Evolutionary conservation across 2,888 invertebrate genomes (phyloP).

Genomic region (Amphimallon solstitiale): DNA sequence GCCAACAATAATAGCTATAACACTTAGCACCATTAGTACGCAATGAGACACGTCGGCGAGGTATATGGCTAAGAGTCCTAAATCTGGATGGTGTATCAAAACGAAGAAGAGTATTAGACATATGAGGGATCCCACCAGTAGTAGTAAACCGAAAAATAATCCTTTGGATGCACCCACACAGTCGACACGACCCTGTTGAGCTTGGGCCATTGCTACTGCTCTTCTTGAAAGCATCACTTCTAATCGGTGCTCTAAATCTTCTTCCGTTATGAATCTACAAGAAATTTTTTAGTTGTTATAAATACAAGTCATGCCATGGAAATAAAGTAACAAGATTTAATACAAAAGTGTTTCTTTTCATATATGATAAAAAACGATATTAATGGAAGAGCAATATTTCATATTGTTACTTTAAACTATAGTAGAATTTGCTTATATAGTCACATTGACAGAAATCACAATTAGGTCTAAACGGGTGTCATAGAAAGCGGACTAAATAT

Average conservation of each 20-base stretch:
- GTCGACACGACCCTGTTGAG: slow-evolving; percentile 86
- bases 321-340: too few relatives aligned
- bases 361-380: too few relatives aligned
- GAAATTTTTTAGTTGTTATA: neutral
- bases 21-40: slow-evolving; percentile 85
- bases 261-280: slow-evolving; percentile 74
- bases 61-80: slow-evolving; percentile 87
- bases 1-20: slow-evolving; percentile 89
- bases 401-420: too few relatives aligned
- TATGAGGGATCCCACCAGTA: slow-evolving; percentile 90
- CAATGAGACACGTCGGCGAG: slow-evolving; percentile 92
- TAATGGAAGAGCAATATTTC: too few relatives aligned
- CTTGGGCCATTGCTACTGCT: slow-evolving; percentile 86
- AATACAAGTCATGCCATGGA: too few relatives aligned
- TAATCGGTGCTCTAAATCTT: slow-evolving; percentile 87
- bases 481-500: too few relatives aligned
- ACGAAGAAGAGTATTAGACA: slow-evolving; percentile 96
- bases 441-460: too few relatives aligned
- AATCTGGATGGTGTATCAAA: slow-evolving; percentile 84
- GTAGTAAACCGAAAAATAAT: slow-evolving; percentile 89
- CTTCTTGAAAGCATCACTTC: slow-evolving; percentile 89
- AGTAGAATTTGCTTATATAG: too few relatives aligned
- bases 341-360: too few relatives aligned
- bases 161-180: slow-evolving; percentile 95
- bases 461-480: too few relatives aligned